Evolutionary conservation across 1,140 invertebrate species (phyloP).

Genomic region (Oreohelix idahoensis): DNA sequence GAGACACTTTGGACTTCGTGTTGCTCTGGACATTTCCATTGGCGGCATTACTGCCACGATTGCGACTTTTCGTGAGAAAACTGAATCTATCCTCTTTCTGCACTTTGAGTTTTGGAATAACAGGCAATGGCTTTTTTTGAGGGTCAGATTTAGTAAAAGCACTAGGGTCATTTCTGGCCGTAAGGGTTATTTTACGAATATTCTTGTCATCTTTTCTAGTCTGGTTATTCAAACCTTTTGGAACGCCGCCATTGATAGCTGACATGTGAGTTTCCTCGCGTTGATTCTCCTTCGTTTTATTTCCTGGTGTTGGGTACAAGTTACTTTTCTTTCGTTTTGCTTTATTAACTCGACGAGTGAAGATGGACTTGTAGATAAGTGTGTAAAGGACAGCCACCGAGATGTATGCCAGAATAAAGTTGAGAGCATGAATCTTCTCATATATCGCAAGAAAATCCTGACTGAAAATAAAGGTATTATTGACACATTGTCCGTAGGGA

Average conservation of each 20-base stretch:
- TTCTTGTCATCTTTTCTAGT: slow-evolving; percentile 15
- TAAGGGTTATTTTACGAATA: neutral
- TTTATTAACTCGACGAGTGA: slow-evolving; percentile 45
- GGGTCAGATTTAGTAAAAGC: neutral
- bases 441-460: slow-evolving; percentile 39
- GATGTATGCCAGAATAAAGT: slow-evolving; percentile 44
- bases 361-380: slow-evolving; percentile 51
- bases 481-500: slow-evolving; percentile 19
- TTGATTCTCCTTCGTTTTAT: slow-evolving; percentile 1
- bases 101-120: neutral
- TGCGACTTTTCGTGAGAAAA: neutral
- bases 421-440: slow-evolving; percentile 41
- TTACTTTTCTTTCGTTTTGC: slow-evolving; percentile 46
- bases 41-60: neutral
- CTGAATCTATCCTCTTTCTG: neutral
- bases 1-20: too few species aligned
- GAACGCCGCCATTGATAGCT: slow-evolving; percentile 14
- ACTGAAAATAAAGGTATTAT: slow-evolving; percentile 41
- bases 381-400: slow-evolving; percentile 46
- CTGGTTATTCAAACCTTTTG: slow-evolving; percentile 23
- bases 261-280: slow-evolving; percentile 44
- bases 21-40: too few species aligned
- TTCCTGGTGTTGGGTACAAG: slow-evolving; percentile 36
- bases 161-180: slow-evolving; percentile 16
- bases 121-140: neutral